Evolutionary conservation across 2,888 invertebrate genomes (phyloP), one percentile per base, ranked within the genome.

Genomic region (Sicus ferrugineus): DNA sequence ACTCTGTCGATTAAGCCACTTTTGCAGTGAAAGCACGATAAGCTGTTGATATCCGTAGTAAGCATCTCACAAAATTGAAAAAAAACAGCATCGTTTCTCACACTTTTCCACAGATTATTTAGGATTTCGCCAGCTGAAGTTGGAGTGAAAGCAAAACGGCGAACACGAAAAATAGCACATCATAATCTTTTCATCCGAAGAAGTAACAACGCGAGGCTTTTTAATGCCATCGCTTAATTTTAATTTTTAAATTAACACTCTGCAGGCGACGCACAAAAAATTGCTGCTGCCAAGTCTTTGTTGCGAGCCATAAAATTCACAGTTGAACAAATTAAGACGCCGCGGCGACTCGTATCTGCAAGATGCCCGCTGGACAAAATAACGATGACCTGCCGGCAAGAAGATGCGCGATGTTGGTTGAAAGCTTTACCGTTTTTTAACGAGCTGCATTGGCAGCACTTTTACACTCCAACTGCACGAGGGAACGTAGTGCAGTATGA

Each of bases 241-340:
- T 38, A 59, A 38, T 59, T 59, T 59, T 34, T 19, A 31, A 59
- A 59, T 59, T 59, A 59, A 59, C 59, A 59, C 59, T 38, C 38
- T 59, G 38, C 59, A 38, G n/a, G n/a, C n/a, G n/a, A n/a, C n/a
- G n/a, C n/a, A n/a, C n/a, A n/a, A n/a, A n/a, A n/a, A n/a, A n/a
- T 42, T 61, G 61, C 38, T 61, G 23, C 14, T 38, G 42, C 9
- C 26, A 38, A 61, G 14, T 42, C 42, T n/a, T n/a, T n/a, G n/a
- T n/a, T n/a, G n/a, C n/a, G n/a, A n/a, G 26, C 61, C 23, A 26
- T 42, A 14, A 6, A 23, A 6, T 42, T 42, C 26, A 26, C 54
- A 54, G 54, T 54, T 23, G 54, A 2, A 42, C 34, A 34, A 34
- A 34, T 34, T 34, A 34, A 34, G 23, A 52, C 14, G 23, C 2